phyloP scores from a whole-genome alignment of 1,140 invertebrate species.

The Lethocerus indicus region DNA sequence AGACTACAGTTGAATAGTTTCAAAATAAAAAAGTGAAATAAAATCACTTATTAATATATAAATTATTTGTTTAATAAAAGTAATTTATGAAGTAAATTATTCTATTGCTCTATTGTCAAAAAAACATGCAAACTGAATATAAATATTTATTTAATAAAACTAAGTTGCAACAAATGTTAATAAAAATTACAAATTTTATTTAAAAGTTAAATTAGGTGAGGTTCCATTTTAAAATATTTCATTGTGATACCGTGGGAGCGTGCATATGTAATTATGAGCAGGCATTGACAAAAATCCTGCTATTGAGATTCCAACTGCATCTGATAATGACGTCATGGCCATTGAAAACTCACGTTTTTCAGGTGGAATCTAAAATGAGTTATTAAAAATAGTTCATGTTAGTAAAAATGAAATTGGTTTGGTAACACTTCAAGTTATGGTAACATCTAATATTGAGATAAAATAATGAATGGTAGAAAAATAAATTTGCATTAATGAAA shows the following conservation, averaged over 20 bases:
- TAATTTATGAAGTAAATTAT: no score
- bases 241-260: constrained; percentile 25
- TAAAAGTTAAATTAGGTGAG: no score
- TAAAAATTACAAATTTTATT: no score
- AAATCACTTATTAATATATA: no score
- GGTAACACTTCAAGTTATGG: background rate
- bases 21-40: no score
- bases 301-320: constrained; percentile 54
- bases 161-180: no score
- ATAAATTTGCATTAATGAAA: background rate
- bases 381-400: background rate
- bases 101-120: no score
- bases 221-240: no score
- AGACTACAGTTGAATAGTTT: no score
- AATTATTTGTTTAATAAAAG: no score
- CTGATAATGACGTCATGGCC: constrained; percentile 50
- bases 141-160: no score
- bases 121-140: no score
- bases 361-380: constrained; percentile 27
- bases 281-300: constrained; percentile 57
- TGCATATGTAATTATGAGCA: constrained; percentile 54
- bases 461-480: background rate
- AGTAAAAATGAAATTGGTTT: background rate
- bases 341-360: constrained; percentile 42
- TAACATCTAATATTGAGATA: background rate